Conservation (phyloP, 2,888 invertebrate genomes). For the Andricus curvator region DNA sequence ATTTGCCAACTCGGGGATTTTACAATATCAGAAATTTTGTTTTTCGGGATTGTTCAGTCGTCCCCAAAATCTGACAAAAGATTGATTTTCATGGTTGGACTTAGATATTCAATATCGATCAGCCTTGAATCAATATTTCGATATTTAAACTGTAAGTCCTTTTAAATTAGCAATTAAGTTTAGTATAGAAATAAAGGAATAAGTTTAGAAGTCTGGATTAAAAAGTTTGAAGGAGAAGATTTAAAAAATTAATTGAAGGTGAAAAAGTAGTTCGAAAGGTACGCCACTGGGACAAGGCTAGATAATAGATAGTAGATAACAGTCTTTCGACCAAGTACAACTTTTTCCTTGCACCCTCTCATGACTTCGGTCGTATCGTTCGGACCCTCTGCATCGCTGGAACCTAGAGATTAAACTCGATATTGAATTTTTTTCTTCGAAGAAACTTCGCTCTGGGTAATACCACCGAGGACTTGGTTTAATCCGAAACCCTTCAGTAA, state of each 20-base stretch:
- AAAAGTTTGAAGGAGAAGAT: conserved; percentile 34
- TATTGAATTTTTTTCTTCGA: conserved; percentile 62
- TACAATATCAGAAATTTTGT: no score
- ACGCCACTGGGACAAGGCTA: conserved; percentile 48
- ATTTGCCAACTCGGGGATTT: no score
- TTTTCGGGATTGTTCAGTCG: no score
- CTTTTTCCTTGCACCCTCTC: conserved; percentile 56
- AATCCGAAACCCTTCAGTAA: conserved; percentile 51
- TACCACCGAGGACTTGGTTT: conserved; percentile 55
- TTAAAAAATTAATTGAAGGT: conserved; percentile 27
- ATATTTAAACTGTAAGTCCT: not conserved
- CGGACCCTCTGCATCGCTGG: conserved; percentile 56
- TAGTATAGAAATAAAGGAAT: not conserved
- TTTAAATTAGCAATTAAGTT: conserved; percentile 13
- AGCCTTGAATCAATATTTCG: no score
- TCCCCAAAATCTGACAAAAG: no score
- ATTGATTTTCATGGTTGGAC: no score
- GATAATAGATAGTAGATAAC: conserved; percentile 54
- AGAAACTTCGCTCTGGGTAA: conserved; percentile 53
- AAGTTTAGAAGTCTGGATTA: conserved; percentile 7
- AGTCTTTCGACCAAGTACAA: conserved; percentile 51
- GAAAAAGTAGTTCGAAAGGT: conserved; percentile 27
- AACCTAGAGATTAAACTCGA: conserved; percentile 64
- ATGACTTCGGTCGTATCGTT: conserved; percentile 59
- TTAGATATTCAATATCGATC: no score